Evolutionary conservation across 2,113 vertebrate species (phyloP).

Genomic region (Choloepus hoffmanni): DNA sequence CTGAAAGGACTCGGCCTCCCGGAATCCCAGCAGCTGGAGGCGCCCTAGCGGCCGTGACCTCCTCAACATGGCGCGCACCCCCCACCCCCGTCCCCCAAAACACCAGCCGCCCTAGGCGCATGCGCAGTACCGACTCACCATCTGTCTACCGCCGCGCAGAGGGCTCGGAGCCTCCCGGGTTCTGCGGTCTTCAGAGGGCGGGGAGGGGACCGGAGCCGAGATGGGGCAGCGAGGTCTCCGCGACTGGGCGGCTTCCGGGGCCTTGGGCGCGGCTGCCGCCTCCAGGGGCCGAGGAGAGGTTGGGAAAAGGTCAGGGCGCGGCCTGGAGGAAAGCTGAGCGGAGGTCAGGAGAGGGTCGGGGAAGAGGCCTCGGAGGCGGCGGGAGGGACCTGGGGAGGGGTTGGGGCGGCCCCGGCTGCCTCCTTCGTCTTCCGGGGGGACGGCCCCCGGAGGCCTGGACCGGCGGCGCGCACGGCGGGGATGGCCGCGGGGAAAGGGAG

Average conservation of each 20-base stretch:
- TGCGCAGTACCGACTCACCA: too few relatives aligned
- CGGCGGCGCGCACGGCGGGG: neutral
- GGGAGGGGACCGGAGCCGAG: fast-evolving
- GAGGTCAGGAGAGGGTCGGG: neutral
- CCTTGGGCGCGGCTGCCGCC: neutral
- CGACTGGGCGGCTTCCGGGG: neutral
- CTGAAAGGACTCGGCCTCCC: too few relatives aligned
- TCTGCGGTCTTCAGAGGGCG: neutral
- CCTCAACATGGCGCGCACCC: too few relatives aligned
- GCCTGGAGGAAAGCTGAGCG: neutral
- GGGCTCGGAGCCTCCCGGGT: neutral
- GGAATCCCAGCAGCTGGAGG: too few relatives aligned
- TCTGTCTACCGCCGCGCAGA: too few relatives aligned
- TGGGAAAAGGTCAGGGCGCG: neutral
- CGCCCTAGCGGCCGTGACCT: too few relatives aligned
- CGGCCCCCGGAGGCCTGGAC: neutral
- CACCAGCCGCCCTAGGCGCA: too few relatives aligned
- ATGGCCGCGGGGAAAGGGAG: too few relatives aligned
- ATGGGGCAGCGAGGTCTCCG: neutral
- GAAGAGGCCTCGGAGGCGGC: too few relatives aligned
- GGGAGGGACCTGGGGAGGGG: neutral
- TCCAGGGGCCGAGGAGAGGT: neutral
- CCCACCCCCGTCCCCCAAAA: too few relatives aligned
- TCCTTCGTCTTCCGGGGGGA: too few relatives aligned
- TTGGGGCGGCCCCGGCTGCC: fast-evolving